Conservation (phyloP, 2,797 vertebrate species). For the Falco columbarius region DNA sequence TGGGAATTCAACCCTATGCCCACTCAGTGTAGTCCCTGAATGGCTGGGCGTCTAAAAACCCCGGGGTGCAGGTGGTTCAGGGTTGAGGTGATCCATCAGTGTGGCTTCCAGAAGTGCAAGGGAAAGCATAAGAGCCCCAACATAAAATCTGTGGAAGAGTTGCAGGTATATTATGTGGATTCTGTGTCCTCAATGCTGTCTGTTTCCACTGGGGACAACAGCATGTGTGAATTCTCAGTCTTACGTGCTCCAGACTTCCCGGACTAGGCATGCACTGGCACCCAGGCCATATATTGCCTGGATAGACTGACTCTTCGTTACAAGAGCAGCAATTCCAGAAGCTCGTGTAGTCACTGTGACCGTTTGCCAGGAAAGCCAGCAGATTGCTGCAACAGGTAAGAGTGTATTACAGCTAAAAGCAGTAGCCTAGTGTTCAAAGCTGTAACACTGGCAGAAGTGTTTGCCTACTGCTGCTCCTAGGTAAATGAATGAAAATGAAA, state of each 20-base stretch:
- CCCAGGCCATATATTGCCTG: neutral
- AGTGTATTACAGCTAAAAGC: neutral
- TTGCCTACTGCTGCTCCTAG: neutral
- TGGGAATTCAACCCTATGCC: neutral
- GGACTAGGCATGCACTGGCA: rapidly evolving
- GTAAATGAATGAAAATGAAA: neutral
- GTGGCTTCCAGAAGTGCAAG: neutral
- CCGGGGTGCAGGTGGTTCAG: neutral
- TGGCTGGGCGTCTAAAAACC: neutral
- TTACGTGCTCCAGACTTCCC: neutral
- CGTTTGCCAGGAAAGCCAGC: neutral
- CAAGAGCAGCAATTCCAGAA: neutral
- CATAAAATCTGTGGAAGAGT: neutral
- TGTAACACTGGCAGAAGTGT: neutral
- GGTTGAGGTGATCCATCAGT: neutral
- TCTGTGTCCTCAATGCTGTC: neutral
- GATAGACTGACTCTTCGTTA: neutral
- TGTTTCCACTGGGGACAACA: neutral
- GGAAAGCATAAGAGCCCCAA: neutral
- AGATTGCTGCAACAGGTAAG: neutral
- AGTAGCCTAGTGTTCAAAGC: neutral
- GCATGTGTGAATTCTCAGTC: rapidly evolving
- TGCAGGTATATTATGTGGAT: rapidly evolving
- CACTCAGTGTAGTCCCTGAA: neutral
- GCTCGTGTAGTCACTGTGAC: neutral